Conservation (phyloP, 2,888 invertebrate genomes). For the Eilema sororculum region DNA sequence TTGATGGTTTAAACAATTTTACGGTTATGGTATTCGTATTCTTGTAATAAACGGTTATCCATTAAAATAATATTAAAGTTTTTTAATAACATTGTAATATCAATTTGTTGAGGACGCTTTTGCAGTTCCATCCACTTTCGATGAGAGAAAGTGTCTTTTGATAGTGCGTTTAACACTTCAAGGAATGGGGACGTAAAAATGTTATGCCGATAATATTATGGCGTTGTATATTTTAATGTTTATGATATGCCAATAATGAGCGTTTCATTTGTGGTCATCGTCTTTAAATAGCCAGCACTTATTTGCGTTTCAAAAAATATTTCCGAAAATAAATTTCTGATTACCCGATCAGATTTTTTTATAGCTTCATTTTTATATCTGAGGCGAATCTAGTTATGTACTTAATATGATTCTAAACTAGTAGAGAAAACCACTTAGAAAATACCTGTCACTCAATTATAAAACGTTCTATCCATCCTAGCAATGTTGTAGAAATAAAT, state of each 20-base stretch:
- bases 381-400: too few species aligned
- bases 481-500: too few species aligned
- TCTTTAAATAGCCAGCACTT: neutral
- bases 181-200: constrained; percentile 12
- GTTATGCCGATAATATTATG: constrained; percentile 14
- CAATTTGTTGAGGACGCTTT: constrained; percentile 25
- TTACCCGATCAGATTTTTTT: too few species aligned
- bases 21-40: constrained; percentile 40
- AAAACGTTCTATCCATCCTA: too few species aligned
- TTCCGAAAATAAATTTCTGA: too few species aligned
- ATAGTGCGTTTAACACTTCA: constrained; percentile 25
- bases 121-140: constrained; percentile 29
- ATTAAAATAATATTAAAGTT: constrained; percentile 36
- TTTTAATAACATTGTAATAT: constrained; percentile 30
- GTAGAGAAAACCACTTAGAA: too few species aligned
- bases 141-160: constrained; percentile 38
- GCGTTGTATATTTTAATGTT: constrained; percentile 17
- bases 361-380: too few species aligned
- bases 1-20: constrained; percentile 43
- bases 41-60: constrained; percentile 29
- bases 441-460: too few species aligned
- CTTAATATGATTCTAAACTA: too few species aligned
- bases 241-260: constrained; percentile 14
- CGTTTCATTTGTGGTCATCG: neutral
- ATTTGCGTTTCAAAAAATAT: too few species aligned